A percentile compares a stretch with the other conserved stretches of the same genome.
These are phyloP conservation scores for Myioborus melanocephalus DNA, from an alignment of 2,797 vertebrate genomes.

Conservation along the genomic window DNA sequence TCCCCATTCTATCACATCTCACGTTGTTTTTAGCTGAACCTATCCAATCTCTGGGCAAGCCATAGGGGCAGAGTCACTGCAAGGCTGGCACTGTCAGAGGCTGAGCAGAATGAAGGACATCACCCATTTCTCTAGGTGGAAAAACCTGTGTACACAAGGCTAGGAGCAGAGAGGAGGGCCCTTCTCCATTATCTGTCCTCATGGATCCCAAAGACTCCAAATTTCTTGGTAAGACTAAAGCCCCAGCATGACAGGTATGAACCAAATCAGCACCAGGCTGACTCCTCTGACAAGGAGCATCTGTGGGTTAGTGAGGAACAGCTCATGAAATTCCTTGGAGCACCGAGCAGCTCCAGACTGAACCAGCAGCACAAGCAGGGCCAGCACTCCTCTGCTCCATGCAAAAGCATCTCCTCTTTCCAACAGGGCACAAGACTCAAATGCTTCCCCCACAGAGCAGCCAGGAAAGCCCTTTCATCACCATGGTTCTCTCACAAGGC, in stretches of 20 bases:
- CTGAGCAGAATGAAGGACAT: background rate
- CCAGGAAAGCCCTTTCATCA: background rate
- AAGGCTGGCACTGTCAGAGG: background rate
- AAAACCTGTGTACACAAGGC: background rate
- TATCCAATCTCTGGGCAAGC: background rate
- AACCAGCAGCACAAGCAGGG: background rate
- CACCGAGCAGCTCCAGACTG: background rate
- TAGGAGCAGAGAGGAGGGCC: background rate
- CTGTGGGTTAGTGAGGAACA: background rate
- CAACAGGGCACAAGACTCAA: background rate
- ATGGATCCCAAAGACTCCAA: background rate
- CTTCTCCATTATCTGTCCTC: background rate
- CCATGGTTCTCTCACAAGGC: background rate
- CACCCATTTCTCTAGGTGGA: background rate
- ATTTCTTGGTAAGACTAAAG: background rate
- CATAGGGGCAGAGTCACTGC: background rate
- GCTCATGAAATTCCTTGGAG: background rate
- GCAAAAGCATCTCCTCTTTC: background rate
- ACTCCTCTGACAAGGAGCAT: background rate
- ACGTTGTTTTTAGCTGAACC: background rate
- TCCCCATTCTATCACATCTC: background rate
- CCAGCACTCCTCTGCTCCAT: background rate
- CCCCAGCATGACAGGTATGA: background rate
- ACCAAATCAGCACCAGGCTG: background rate
- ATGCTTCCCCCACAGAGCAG: background rate